Evolutionary conservation across 37 sponge, comb jelly and placozoan species (phyloP), one percentile per base, ranked within the genome.

Genomic region (Spongilla lacustris): DNA sequence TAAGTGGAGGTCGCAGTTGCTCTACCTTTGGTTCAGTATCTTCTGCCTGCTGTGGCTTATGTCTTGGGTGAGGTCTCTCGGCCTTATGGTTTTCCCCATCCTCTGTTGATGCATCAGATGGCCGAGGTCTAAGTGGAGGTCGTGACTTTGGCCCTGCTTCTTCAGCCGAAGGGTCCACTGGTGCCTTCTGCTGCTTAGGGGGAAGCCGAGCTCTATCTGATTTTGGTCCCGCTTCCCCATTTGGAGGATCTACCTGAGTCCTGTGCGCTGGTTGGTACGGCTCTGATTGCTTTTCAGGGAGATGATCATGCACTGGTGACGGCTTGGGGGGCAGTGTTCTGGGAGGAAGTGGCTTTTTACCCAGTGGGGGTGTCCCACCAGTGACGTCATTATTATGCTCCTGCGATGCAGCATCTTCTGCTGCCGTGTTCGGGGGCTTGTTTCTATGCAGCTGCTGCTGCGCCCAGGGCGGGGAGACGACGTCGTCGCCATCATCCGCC

Each of bases 381-480:
- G 71, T 21, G 71, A 69, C 77, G 10, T 66, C 70, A 6, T 68
- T 71, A 8, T 32, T 2, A 2, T 22, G 32, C 4, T 41, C 41
- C 22, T 76, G 14, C 71, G 37, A 1, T 21, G 21, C 48, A 74
- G 23, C 23, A 23, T 49, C 31, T 11, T 2, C 30, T 34, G 14
- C 29, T 46, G 27, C 23, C 27, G 4, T 71, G 69, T 10, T 26
- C 77, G 33, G 30, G 22, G 29, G 12, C 19, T 27, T 24, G 5
- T 3, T 36, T 3, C 74, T 85, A 11, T 68, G 79, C 25, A 90
- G 73, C 81, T 85, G 76, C 81, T 85, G 76, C 28, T 81, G 76
- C 17, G 74, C 66, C 90, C 90, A 90, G 11, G 90, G 90, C 12
- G 86, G 81, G 21, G 31, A 70, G 36, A 78, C 79, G 22, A 66